phyloP scores from a whole-genome alignment of 2,113 vertebrate genomes.

The Passer montanus region DNA sequence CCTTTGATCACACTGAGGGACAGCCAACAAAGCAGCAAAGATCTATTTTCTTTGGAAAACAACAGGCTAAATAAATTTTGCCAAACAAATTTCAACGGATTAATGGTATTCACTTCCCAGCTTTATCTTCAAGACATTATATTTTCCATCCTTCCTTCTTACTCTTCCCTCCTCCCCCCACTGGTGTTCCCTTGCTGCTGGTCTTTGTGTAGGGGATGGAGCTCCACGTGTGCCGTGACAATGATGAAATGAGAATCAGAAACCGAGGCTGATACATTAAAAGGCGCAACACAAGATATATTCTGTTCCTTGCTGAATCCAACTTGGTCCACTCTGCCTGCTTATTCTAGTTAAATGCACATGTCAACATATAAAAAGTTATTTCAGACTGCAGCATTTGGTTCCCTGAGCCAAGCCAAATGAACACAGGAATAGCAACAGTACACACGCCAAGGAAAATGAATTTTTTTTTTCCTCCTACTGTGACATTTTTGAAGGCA shows the following conservation, averaged over 20 bases:
- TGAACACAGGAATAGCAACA: constrained; percentile 63
- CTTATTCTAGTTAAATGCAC: constrained; percentile 51
- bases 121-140: neutral
- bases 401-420: constrained; percentile 52
- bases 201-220: neutral
- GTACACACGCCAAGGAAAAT: constrained; percentile 62
- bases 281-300: constrained; percentile 12
- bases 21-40: neutral
- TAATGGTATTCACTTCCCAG: neutral
- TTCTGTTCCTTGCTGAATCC: constrained; percentile 30
- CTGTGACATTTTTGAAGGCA: constrained; percentile 70
- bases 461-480: constrained; percentile 50
- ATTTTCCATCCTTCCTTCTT: neutral
- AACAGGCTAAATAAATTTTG: neutral
- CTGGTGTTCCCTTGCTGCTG: neutral
- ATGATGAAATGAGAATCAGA: neutral
- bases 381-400: constrained; percentile 64
- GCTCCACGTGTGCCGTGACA: fast-evolving
- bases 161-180: neutral
- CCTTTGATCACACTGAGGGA: neutral
- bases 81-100: neutral
- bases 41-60: neutral
- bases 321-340: constrained; percentile 14
- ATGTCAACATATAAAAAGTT: constrained; percentile 68
- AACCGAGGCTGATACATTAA: neutral